phyloP scores from a whole-genome alignment of 53 echinoderm and acorn worm species.

The Paelopatides confundens region DNA sequence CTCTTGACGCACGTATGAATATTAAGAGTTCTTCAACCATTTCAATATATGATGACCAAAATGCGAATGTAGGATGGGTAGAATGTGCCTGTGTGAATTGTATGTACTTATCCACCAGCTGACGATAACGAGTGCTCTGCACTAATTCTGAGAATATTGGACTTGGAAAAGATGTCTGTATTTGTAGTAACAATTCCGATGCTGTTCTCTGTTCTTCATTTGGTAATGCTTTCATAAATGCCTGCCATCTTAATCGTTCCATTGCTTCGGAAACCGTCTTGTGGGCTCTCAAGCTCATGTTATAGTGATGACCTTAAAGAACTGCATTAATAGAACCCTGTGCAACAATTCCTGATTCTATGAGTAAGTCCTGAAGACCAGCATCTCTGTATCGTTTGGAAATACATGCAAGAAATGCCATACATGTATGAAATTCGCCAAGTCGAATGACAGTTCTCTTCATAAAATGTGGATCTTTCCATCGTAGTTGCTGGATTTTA shows the following conservation, averaged over 20 bases:
- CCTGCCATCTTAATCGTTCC: slow-evolving; percentile 27
- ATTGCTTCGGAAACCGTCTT: slow-evolving; percentile 66
- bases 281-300: slow-evolving; percentile 50
- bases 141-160: no score
- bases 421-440: slow-evolving; percentile 72
- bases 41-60: slow-evolving; percentile 66
- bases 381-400: slow-evolving; percentile 74
- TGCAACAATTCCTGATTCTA: slow-evolving; percentile 75
- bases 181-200: not conserved
- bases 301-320: slow-evolving; percentile 70
- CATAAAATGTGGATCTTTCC: slow-evolving; percentile 42
- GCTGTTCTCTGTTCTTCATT: not conserved
- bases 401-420: slow-evolving; percentile 54
- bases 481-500: slow-evolving; percentile 63
- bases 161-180: not conserved
- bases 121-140: no score
- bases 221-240: slow-evolving; percentile 17
- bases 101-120: no score
- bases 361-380: slow-evolving; percentile 68
- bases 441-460: slow-evolving; percentile 55
- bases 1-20: slow-evolving; percentile 62
- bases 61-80: slow-evolving; percentile 53
- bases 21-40: slow-evolving; percentile 53
- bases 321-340: slow-evolving; percentile 70
- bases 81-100: slow-evolving; percentile 17